Base-by-base conservation (phyloP, 2,113 vertebrate species). In the Aplodontia rufa region DNA sequence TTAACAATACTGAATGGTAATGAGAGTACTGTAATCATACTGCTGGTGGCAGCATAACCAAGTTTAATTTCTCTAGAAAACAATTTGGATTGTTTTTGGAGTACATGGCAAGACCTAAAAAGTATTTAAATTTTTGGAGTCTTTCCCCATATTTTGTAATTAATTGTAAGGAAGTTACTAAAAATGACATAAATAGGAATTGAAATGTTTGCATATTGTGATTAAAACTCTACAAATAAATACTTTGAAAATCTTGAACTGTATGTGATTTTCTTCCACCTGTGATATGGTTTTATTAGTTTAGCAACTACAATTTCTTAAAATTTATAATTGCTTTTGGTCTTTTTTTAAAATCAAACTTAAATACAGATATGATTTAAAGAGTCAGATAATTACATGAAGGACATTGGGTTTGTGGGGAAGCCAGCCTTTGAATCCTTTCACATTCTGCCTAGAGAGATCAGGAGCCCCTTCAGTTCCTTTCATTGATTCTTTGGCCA, bases 121-220 rank as follows among this genome's bases (percentile, higher is more conserved):
- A 87, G 16, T 53, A 22, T 90, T 92, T 68, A 74, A 9, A 55
- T 60, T 76, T 94, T 76, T 81, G 4, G 55, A 69, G 26, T 58
- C 42, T 93, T 91, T 90, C 26, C 20, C 17, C 16, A 69, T 32
- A 89, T 58, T 22, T 64, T 76, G 62, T n/a, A 62, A 58, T 82
- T 94, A 72, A 69, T 91, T 68, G 47, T 20, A 93, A 71, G 35
- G 42, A 93, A 85, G 60, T 94, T 66, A 83, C 60, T 58, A 84
- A 81, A 90, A 93, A 53, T 71, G 88, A 69, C 19, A 71, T 35
- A 83, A 80, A 60, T 60, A 94, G 51, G 10, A 94, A 95, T 94
- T 88, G 80, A 89, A 84, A 51, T 95, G 45, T 58, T 88, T 94
- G n/a, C 16, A 24, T 90, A 80, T 74, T 89, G 10, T 92, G 51